Evolutionary conservation across 2,113 vertebrate species (phyloP), one percentile per base, ranked within the genome.

Genomic region (Meleagris gallopavo): DNA sequence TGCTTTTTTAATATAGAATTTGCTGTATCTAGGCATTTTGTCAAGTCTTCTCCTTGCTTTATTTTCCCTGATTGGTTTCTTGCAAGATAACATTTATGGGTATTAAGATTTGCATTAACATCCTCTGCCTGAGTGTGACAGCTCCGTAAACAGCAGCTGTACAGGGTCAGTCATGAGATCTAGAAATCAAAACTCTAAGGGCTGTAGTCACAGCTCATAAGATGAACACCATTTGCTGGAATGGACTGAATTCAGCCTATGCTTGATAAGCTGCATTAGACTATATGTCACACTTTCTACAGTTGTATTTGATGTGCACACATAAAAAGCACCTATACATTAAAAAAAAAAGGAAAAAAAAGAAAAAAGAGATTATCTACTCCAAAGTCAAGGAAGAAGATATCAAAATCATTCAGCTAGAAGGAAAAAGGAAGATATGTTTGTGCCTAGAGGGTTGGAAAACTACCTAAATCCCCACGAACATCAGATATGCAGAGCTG

Each of bases 181-280:
- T 91, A 65, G 90, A 95, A 97, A 94, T 96, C 83, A 95, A 93
- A 97, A 87, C 74, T 94, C 9, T 90, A 76, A 15, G 64, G 69
- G 61, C 38, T 5, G 16, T 84, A 94, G 79, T 89, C 77, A 88
- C 65, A 92, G 72, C 76, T 91, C 52, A 54, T 4, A 11, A 93
- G 82, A 76, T 46, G 96, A 91, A 41, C 70, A 43, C 14, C 48
- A 4, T 80, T 20, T n/a, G 24, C 67, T 94, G 19, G 86, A 89
- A 95, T 29, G 62, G 82, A 89, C 58, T 89, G 81, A 78, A 93
- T 65, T 76, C 71, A 91, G 82, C 7, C 71, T 81, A 22, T 40
- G n/a, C 93, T 89, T 86, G 87, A 90, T 66, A 93, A 81, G 34
- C 41, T 89, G 43, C 69, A 76, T 46, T 83, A 81, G 78, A 48